phyloP scores from a whole-genome alignment of 2,113 vertebrate genomes.

The Gobiocypris rarus region DNA sequence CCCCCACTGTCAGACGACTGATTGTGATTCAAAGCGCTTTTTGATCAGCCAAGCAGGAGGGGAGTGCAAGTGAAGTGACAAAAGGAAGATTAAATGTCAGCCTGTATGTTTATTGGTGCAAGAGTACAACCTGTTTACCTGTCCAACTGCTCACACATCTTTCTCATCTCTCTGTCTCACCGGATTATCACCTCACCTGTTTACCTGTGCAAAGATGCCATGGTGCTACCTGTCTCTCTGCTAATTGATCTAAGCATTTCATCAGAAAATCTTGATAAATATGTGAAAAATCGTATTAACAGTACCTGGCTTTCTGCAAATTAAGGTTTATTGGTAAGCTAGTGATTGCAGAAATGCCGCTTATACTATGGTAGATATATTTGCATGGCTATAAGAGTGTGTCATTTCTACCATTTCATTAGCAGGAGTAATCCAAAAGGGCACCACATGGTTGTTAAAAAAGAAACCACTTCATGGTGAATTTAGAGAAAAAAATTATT shows the following conservation, averaged over 20 bases:
- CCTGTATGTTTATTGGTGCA: conserved; percentile 23
- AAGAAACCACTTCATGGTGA: not conserved
- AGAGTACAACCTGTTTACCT: conserved; percentile 25
- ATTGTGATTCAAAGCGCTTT: conserved; percentile 34
- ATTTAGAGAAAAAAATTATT: not conserved
- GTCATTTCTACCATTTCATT: not conserved
- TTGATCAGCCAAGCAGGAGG: conserved; percentile 23
- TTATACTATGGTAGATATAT: not conserved
- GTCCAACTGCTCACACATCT: not conserved
- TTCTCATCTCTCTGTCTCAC: not conserved
- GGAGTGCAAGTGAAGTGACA: conserved; percentile 12
- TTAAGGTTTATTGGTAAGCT: not conserved
- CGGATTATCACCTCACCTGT: conserved; percentile 19
- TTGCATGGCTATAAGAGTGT: not conserved
- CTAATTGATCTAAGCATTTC: not conserved
- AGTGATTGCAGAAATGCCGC: not conserved
- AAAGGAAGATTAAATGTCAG: conserved; percentile 33
- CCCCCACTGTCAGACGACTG: conserved; percentile 4
- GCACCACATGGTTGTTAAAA: not conserved
- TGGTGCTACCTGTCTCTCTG: not conserved
- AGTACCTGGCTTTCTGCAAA: conserved; percentile 4
- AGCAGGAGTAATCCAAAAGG: not conserved
- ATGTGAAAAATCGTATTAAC: not conserved
- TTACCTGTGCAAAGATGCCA: conserved; percentile 9
- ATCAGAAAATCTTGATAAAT: not conserved